These are phyloP conservation scores for Aptenodytes patagonicus DNA, from an alignment of 2,113 vertebrate species.

Conservation along the genomic window DNA sequence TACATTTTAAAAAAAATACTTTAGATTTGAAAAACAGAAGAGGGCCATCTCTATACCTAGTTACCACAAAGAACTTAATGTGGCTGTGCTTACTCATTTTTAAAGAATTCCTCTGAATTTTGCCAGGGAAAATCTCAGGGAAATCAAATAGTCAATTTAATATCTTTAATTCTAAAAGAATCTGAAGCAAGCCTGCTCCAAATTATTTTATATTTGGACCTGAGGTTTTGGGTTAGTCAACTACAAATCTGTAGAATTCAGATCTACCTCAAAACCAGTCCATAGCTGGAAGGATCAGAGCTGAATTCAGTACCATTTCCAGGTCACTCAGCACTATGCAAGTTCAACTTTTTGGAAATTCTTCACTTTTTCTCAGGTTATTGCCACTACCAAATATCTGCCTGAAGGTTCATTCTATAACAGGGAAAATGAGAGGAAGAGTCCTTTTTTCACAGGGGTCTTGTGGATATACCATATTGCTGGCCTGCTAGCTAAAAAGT, in stretches of 20 bases:
- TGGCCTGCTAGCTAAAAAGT: not conserved
- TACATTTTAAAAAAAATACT: not conserved
- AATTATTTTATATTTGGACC: not conserved
- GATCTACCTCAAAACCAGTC: not conserved
- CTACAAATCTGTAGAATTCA: not conserved
- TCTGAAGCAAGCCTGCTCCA: not conserved
- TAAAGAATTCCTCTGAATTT: not conserved
- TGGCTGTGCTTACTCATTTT: not conserved
- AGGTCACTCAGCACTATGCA: not conserved
- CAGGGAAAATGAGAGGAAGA: not conserved
- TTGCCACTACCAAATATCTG: not conserved
- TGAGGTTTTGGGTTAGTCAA: not conserved
- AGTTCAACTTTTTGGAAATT: not conserved
- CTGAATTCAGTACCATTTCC: not conserved
- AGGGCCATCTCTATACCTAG: not conserved
- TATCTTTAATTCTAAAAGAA: not conserved
- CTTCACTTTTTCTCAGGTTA: not conserved
- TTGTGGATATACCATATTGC: not conserved
- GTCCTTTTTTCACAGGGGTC: not conserved
- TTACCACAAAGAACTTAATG: not conserved
- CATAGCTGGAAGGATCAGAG: not conserved
- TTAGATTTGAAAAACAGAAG: not conserved
- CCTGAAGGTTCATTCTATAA: not conserved
- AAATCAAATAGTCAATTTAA: not conserved
- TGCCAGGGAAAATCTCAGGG: not conserved